Conservation (phyloP, 2,113 vertebrate genomes). For the Grammomys dolichurus region DNA sequence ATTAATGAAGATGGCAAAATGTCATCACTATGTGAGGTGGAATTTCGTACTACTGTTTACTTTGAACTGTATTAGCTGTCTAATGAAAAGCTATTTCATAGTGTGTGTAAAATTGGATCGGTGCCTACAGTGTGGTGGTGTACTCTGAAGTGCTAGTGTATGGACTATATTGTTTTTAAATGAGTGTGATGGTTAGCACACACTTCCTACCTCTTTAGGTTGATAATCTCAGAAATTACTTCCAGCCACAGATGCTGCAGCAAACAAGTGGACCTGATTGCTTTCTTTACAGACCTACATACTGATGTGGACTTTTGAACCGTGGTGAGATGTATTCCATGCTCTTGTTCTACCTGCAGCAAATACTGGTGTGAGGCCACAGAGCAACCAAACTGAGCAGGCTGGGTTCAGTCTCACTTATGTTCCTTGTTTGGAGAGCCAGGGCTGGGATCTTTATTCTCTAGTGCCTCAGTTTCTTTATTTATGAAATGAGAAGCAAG, state of each 20-base stretch:
- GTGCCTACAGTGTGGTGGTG: neutral
- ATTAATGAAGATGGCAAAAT: neutral
- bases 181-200: neutral
- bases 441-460: neutral
- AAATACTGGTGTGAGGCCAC: neutral
- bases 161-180: neutral
- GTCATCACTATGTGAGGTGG: neutral
- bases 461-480: neutral
- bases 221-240: neutral
- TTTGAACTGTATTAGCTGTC: neutral
- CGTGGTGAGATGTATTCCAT: rapidly evolving
- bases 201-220: neutral
- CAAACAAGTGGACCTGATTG: neutral
- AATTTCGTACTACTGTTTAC: neutral
- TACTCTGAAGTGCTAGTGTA: neutral
- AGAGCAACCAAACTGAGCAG: neutral
- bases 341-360: neutral
- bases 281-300: neutral
- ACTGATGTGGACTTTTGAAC: too few species aligned
- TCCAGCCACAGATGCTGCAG: neutral
- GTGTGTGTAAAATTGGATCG: neutral
- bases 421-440: neutral
- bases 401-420: neutral
- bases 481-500: neutral
- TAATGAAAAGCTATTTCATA: neutral